Evolutionary conservation across 2,888 invertebrate species (phyloP), one percentile per base, ranked within the genome.

Genomic region (Eulithis prunata): DNA sequence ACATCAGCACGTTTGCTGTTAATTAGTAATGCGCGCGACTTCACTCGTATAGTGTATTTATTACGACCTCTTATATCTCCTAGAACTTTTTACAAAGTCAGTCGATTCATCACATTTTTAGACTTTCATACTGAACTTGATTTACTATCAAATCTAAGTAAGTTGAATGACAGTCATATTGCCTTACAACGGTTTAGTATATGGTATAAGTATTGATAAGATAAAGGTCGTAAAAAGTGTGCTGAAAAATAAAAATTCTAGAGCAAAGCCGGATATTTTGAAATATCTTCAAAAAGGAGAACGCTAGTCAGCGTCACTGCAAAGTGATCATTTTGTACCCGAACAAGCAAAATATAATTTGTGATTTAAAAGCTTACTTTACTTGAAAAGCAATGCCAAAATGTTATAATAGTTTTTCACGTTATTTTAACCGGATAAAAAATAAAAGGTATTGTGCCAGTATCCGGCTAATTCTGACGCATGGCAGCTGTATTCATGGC

Each of bases 1-100:
- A 61, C 63, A 67, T 61, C 57, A 64, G 57, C 60, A 60, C 45
- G 57, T 68, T 64, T 64, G 53, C 8, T 57, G 57, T 55, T 38
- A 36, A 47, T 7, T 47, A 47, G 47, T 47, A 14, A 47, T 47
- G 8, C 8, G 2, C 14, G 13, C 14, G 47, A 47, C 47, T 47
- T 14, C 7, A 14, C 7, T 13, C 8, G 8, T 14, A 6, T 14
- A 7, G 14, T 14, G 38, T 13, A 13, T 7, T 8, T 47, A 7
- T 14, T n/a, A 14, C 4, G n/a, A n/a, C n/a, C 4, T n/a, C 5
- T n/a, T 6, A 32, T 32, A 1, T 32, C 32, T 1, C 4, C 4
- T 32, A 32, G 32, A 32, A 32, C 6, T 32, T 6, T 32, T 32
- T 5, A 32, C 32, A 32, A 32, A 32, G 32, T 0, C 32, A 2